Percentiles rank a stretch among this genome's conserved stretches.
phyloP scores from a whole-genome alignment of 2,888 invertebrate genomes.

The Rhamphomyia laevipes region DNA sequence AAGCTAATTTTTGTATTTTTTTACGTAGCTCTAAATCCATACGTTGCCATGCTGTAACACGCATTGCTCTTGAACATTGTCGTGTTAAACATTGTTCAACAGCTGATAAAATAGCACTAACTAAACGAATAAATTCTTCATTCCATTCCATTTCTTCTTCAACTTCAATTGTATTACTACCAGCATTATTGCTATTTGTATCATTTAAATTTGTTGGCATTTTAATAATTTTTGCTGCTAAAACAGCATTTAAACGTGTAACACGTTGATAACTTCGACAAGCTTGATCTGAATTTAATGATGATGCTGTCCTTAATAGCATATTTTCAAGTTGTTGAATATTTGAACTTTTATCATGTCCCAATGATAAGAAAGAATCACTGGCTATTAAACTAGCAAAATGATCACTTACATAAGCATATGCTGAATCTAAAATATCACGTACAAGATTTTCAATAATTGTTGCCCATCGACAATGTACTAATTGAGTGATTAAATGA shows the following conservation, averaged over 20 bases:
- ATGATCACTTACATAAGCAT: conserved; percentile 66
- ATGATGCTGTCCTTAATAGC: conserved; percentile 63
- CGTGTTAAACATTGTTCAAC: conserved; percentile 60
- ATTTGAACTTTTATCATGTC: conserved; percentile 60
- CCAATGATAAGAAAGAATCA: conserved; percentile 52
- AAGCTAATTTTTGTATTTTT: conserved; percentile 51
- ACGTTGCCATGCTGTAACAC: conserved; percentile 51
- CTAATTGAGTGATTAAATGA: conserved; percentile 61
- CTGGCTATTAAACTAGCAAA: conserved; percentile 63
- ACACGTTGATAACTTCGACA: conserved; percentile 58
- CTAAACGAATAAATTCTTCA: conserved; percentile 44
- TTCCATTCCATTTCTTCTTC: conserved; percentile 41
- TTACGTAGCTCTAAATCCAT: conserved; percentile 50
- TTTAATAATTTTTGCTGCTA: conserved; percentile 36
- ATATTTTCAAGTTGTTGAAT: conserved; percentile 67
- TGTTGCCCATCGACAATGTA: conserved; percentile 74
- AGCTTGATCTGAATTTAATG: conserved; percentile 68
- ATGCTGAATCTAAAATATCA: conserved; percentile 67
- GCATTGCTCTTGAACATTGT: conserved; percentile 53
- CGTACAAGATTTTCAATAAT: conserved; percentile 55
- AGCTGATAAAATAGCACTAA: conserved; percentile 50
- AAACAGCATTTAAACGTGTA: conserved; percentile 33
- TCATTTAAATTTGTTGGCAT: conserved; percentile 32
- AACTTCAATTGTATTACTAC: conserved; percentile 23
- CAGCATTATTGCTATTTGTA: conserved; percentile 25